Conservation (phyloP, 1,140 invertebrate species). For the Coenobita brevimanus region DNA sequence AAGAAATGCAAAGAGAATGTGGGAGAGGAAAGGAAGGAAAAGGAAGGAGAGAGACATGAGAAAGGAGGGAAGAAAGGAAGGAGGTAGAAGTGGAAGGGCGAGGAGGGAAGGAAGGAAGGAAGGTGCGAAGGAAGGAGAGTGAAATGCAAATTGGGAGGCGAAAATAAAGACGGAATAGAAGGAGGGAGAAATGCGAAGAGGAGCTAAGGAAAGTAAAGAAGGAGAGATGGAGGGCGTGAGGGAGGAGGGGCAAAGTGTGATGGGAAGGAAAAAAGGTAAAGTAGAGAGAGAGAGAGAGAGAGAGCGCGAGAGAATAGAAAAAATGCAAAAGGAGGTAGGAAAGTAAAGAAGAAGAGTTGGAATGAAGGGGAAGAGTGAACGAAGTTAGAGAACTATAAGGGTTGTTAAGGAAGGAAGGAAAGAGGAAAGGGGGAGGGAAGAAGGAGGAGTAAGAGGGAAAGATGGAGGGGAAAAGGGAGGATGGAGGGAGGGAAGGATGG, state of each 20-base stretch:
- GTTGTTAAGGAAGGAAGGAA: background rate
- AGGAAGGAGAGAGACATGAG: slow-evolving; percentile 10
- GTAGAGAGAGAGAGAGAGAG: background rate
- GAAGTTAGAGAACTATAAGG: background rate
- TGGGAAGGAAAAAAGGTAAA: background rate
- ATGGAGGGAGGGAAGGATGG: background rate
- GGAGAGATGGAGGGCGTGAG: too few species aligned
- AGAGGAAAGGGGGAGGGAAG: background rate
- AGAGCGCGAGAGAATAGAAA: too few species aligned
- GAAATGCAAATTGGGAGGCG: too few species aligned
- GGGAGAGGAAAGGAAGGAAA: background rate
- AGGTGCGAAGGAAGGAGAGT: too few species aligned
- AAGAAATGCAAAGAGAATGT: background rate
- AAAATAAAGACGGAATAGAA: too few species aligned
- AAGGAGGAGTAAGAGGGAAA: background rate
- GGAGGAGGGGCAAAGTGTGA: background rate
- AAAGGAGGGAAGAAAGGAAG: background rate
- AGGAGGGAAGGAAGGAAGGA: background rate
- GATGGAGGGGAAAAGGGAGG: background rate
- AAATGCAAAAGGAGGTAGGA: too few species aligned
- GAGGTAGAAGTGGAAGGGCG: background rate
- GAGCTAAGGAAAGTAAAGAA: too few species aligned
- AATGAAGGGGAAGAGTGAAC: background rate
- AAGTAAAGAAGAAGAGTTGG: background rate
- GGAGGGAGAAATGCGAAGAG: too few species aligned